phyloP scores from a whole-genome alignment of 2,797 vertebrate species.

The Rhadinocentrus ornatus region DNA sequence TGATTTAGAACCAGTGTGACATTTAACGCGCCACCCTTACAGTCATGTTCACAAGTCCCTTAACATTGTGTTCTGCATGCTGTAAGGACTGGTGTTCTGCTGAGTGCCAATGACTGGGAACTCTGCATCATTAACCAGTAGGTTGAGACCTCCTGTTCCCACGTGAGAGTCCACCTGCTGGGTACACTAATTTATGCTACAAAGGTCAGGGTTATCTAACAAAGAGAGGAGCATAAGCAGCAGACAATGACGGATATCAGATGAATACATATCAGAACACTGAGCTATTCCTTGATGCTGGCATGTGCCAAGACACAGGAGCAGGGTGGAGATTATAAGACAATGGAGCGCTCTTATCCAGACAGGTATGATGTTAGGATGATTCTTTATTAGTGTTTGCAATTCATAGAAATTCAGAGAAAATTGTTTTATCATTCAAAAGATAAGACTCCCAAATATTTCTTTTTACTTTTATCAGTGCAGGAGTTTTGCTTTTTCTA shows the following conservation, averaged over 20 bases:
- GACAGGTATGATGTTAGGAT: constrained; percentile 22
- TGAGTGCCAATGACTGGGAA: constrained; percentile 23
- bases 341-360: constrained; percentile 38
- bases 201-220: constrained; percentile 66
- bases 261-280: constrained; percentile 28
- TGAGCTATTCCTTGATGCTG: neutral
- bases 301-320: neutral
- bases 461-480: neutral
- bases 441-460: neutral
- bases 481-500: neutral
- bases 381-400: constrained; percentile 48
- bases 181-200: constrained; percentile 57
- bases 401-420: constrained; percentile 42
- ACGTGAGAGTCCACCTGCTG: constrained; percentile 57
- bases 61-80: constrained; percentile 59
- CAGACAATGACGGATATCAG: constrained; percentile 25
- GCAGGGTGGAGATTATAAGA: neutral
- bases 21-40: constrained; percentile 20
- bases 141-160: constrained; percentile 63
- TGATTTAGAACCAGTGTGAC: neutral
- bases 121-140: constrained; percentile 72
- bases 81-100: constrained; percentile 42
- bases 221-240: constrained; percentile 21
- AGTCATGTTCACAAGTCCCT: constrained; percentile 60
- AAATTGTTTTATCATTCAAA: neutral